Percentiles rank a stretch among this genome's conserved stretches.
phyloP scores from a whole-genome alignment of 2,797 vertebrate genomes.

The Varecia variegata region DNA sequence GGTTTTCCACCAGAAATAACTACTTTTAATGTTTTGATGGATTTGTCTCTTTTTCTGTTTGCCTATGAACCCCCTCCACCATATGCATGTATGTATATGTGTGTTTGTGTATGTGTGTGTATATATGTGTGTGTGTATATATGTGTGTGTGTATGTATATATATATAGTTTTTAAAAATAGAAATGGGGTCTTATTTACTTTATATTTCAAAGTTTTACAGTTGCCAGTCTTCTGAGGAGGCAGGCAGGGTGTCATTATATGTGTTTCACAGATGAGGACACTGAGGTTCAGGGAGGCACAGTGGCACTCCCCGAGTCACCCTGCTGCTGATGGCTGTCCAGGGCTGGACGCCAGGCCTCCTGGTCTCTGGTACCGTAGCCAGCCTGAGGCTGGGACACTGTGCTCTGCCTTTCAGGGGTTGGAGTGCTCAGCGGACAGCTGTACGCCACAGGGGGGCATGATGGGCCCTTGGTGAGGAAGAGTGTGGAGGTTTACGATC shows the following conservation, averaged over 20 bases:
- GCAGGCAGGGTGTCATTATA: background rate
- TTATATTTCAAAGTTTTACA: background rate
- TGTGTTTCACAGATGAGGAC: background rate
- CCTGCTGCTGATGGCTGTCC: background rate
- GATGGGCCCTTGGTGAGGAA: slow-evolving; percentile 97
- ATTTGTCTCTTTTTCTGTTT: background rate
- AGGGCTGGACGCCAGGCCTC: background rate
- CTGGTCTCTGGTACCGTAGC: background rate
- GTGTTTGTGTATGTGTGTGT: background rate
- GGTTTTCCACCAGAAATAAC: background rate
- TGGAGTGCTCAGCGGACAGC: slow-evolving; percentile 92
- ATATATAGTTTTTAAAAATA: background rate
- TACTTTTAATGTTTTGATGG: background rate
- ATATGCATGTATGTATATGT: too few species aligned
- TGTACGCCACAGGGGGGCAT: slow-evolving; percentile 96
- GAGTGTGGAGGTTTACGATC: slow-evolving; percentile 95
- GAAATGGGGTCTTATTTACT: background rate
- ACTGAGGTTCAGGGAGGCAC: background rate
- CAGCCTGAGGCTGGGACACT: background rate
- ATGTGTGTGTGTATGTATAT: too few species aligned
- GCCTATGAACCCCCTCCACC: background rate
- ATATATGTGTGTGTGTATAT: background rate
- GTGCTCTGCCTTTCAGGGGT: slow-evolving; percentile 88
- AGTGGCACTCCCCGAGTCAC: background rate
- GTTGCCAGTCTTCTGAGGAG: background rate